phyloP scores from a whole-genome alignment of 1,140 invertebrate genomes.

The Lepidurus packardi region DNA sequence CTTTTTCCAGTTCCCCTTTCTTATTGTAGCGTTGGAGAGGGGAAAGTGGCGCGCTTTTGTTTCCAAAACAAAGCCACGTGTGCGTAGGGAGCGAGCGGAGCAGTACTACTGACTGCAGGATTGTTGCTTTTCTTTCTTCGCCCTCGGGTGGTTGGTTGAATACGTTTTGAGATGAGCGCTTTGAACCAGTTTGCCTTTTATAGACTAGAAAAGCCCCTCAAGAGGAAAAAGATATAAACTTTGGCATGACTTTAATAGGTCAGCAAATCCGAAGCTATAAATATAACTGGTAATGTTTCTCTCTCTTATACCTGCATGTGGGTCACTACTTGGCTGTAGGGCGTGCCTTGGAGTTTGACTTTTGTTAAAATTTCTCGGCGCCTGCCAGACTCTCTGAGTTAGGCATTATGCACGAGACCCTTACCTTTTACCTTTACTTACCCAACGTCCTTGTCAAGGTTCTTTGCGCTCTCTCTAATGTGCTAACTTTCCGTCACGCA shows the following conservation, averaged over 20 bases:
- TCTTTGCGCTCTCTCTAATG: conserved; percentile 9
- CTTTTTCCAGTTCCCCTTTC: neutral
- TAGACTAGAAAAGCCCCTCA: neutral
- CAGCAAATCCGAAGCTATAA: neutral
- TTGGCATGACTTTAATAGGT: too few species aligned
- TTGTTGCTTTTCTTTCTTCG: too few species aligned
- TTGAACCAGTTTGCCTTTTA: neutral
- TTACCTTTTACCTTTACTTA: neutral
- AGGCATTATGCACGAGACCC: too few species aligned
- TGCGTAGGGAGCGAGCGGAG: neutral
- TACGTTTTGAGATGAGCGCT: neutral
- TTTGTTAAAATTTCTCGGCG: neutral
- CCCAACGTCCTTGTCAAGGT: conserved; percentile 20
- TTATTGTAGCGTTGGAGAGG: neutral
- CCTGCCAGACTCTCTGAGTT: neutral
- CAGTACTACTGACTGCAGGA: neutral
- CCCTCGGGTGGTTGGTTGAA: too few species aligned
- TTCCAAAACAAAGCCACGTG: conserved; percentile 21
- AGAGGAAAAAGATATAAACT: neutral
- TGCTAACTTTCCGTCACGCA: conserved; percentile 21
- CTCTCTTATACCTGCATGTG: neutral
- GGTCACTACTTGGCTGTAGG: neutral
- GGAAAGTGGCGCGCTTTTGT: conserved; percentile 13
- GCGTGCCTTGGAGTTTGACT: neutral
- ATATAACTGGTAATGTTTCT: neutral